Base-by-base conservation (phyloP, 1,140 invertebrate genomes). In the Mesaphorura yosii region DNA sequence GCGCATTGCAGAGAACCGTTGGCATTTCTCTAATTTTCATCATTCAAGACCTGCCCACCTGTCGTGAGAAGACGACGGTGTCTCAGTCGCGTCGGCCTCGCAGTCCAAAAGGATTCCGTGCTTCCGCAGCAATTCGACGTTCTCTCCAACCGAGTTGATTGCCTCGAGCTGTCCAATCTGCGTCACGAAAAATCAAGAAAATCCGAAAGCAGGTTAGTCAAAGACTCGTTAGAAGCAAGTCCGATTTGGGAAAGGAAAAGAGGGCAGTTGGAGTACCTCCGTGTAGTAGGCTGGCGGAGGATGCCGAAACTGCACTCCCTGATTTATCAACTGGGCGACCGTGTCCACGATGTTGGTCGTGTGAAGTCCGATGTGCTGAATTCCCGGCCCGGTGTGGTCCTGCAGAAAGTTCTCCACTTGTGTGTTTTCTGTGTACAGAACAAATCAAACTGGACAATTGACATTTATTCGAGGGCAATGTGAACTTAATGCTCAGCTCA, bases 361-460 rank as follows among this genome's bases (percentile, higher is more conserved):
- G 53, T 68, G 66, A 1, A 77, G 60, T 31, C 69, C 75, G 45
- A 76, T 67, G 56, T 77, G 75, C 55, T 77, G 74, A 7, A 77
- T 58, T 1, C 75, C 75, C 3, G 73, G 68, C 1, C 73, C 72
- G 20, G 64, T 62, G 59, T 77, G 74, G 25, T 72, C 66, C 20
- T 53, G 42, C 4, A 76, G 59, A 61, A 75, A 76, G 7, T 67
- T 68, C 31, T 68, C 66, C 37, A 75, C 66, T 48, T 75, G 73
- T 46, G 72, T 70, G 38, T 69, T 68, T 20, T 61, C 71, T 71
- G n/a, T n/a, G n/a, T n/a, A n/a, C n/a, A n/a, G 31, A 37, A 55
- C 40, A 55, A 39, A 53, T 12, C 37, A 34, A 57, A 29, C 3
- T 34, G 19, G 29, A 53, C 28, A 22, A 49, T 22, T 40, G 41